Evolutionary conservation across 2,797 vertebrate genomes (phyloP).

Genomic region (Peromyscus nudipes): DNA sequence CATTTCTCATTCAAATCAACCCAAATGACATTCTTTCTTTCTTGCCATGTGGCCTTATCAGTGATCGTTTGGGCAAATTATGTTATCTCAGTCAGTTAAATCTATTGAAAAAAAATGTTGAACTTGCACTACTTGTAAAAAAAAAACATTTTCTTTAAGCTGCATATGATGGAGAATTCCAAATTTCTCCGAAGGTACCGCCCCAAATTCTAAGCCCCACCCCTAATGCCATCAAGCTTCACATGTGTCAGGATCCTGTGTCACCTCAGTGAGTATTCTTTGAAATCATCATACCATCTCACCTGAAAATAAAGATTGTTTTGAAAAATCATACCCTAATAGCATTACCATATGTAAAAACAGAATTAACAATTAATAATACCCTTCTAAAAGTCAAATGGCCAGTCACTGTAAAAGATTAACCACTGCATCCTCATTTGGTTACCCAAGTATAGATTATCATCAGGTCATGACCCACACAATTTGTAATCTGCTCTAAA

Average conservation of each 20-base stretch:
- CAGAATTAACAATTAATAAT: neutral
- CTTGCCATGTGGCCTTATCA: neutral
- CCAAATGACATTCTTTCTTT: neutral
- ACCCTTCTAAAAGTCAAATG: neutral
- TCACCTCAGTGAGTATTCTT: neutral
- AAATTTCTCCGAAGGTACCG: neutral
- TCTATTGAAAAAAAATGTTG: neutral
- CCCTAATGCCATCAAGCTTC: neutral
- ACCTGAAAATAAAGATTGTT: neutral
- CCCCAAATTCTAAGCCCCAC: neutral
- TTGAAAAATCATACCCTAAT: neutral
- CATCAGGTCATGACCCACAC: neutral
- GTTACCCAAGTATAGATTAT: neutral
- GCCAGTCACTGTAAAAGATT: neutral
- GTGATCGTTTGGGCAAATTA: neutral
- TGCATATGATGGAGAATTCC: conserved; percentile 4
- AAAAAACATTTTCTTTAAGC: conserved; percentile 5
- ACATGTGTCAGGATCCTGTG: neutral
- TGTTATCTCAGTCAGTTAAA: neutral
- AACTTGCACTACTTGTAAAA: conserved; percentile 1
- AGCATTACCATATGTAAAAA: conserved; percentile 8
- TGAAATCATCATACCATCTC: neutral
- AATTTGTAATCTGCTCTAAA: neutral
- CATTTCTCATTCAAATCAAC: neutral
- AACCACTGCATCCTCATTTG: neutral